phyloP scores from a whole-genome alignment of 2,888 invertebrate species.

The Odontothrips loti region DNA sequence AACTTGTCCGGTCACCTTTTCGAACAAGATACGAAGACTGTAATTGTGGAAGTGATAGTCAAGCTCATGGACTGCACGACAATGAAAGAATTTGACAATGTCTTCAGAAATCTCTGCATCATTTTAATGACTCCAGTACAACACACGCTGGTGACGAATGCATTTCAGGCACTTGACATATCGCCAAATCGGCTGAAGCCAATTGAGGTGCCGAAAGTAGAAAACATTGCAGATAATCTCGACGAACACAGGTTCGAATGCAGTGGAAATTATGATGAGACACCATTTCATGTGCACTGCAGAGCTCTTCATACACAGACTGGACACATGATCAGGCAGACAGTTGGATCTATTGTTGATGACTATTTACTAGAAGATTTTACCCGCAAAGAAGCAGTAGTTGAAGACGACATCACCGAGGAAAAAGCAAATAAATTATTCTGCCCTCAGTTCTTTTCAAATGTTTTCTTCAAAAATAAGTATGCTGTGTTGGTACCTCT shows the following conservation, averaged over 20 bases:
- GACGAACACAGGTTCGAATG: background rate
- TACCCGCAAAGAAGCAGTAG: background rate
- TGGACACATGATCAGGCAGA: background rate
- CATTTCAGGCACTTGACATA: background rate
- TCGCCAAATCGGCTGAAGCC: background rate
- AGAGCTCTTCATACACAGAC: background rate
- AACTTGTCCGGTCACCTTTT: background rate
- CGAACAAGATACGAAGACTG: background rate
- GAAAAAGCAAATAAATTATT: background rate
- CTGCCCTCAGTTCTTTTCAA: background rate
- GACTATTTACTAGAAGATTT: background rate
- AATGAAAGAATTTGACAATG: background rate
- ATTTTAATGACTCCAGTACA: background rate
- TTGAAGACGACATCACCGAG: background rate
- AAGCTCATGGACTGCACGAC: background rate
- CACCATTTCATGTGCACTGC: background rate
- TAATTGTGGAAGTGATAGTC: background rate
- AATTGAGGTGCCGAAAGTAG: background rate
- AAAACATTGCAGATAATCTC: background rate
- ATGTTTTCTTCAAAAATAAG: background rate
- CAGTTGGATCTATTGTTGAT: background rate
- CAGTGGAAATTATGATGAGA: background rate
- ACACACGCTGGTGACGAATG: background rate
- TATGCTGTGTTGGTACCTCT: background rate
- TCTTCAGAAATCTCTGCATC: background rate